phyloP scores from a whole-genome alignment of 2,888 invertebrate species.

The Volucella inanis region DNA sequence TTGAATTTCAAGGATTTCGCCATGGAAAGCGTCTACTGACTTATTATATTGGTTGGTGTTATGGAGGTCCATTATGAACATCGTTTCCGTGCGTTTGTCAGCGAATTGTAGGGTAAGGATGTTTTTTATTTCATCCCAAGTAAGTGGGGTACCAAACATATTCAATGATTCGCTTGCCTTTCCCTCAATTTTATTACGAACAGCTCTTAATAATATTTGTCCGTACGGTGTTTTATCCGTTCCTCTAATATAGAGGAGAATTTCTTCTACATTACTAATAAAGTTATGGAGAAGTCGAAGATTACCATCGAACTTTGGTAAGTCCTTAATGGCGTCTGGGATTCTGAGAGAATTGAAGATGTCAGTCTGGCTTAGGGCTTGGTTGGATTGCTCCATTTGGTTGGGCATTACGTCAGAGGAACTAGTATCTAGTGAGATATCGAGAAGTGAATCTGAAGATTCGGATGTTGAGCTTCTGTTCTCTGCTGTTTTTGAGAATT shows the following conservation, averaged over 20 bases:
- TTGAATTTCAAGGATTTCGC: constrained; percentile 74
- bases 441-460: no score
- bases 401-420: no score
- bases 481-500: no score
- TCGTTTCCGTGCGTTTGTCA: constrained; percentile 71
- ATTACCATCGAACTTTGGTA: no score
- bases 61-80: constrained; percentile 67
- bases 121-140: constrained; percentile 62
- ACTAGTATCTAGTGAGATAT: no score
- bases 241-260: constrained; percentile 28
- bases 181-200: constrained; percentile 71
- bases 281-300: constrained; percentile 44
- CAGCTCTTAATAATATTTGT: constrained; percentile 54
- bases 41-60: constrained; percentile 52
- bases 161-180: constrained; percentile 70
- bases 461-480: no score
- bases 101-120: constrained; percentile 67
- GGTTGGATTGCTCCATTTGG: no score
- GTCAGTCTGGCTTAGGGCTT: no score
- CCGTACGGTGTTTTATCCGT: constrained; percentile 57
- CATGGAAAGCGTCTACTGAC: constrained; percentile 70
- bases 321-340: no score
- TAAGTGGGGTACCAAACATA: constrained; percentile 66
- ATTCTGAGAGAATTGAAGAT: no score
- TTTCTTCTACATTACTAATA: constrained; percentile 67